Evolutionary conservation across 2,888 invertebrate species (phyloP).

Genomic region (Apoda limacodes): DNA sequence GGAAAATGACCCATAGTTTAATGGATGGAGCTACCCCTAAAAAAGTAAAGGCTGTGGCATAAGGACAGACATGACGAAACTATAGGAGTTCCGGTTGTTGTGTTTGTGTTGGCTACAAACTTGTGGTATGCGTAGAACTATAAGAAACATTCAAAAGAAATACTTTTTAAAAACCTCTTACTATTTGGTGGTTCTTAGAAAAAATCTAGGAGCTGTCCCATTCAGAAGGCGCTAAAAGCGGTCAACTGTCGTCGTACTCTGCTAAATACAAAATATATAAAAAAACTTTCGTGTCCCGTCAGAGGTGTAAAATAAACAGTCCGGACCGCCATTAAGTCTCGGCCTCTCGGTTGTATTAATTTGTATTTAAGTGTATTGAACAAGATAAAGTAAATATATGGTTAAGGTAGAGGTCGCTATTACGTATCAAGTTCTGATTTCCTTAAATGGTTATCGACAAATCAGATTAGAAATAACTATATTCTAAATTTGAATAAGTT

Average conservation of each 20-base stretch:
- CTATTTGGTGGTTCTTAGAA: slow-evolving; percentile 23
- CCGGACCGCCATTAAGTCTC: slow-evolving; percentile 56
- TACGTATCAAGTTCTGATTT: slow-evolving; percentile 30
- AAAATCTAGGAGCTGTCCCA: slow-evolving; percentile 27
- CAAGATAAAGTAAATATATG: slow-evolving; percentile 68
- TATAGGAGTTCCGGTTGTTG: too few relatives aligned
- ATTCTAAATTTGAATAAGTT: too few relatives aligned
- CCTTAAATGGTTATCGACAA: slow-evolving; percentile 12
- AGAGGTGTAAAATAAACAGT: slow-evolving; percentile 68
- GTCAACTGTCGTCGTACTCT: slow-evolving; percentile 21
- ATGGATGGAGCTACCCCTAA: too few relatives aligned
- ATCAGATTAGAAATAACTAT: too few relatives aligned
- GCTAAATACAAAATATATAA: slow-evolving; percentile 43
- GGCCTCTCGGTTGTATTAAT: slow-evolving; percentile 65
- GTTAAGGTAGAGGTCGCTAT: slow-evolving; percentile 35
- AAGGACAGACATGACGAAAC: too few relatives aligned
- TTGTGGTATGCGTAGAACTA: too few relatives aligned
- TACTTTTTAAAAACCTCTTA: not conserved
- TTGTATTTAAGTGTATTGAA: slow-evolving; percentile 70
- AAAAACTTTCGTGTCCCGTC: slow-evolving; percentile 50
- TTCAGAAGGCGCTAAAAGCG: slow-evolving; percentile 54
- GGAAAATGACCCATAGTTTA: too few relatives aligned
- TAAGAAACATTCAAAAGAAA: too few relatives aligned
- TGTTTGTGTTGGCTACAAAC: too few relatives aligned
- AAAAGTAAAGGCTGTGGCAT: too few relatives aligned